Percentiles rank a stretch among this genome's conserved stretches.
Evolutionary conservation across 2,113 vertebrate genomes (phyloP).

Genomic region (Nannospalax galili): DNA sequence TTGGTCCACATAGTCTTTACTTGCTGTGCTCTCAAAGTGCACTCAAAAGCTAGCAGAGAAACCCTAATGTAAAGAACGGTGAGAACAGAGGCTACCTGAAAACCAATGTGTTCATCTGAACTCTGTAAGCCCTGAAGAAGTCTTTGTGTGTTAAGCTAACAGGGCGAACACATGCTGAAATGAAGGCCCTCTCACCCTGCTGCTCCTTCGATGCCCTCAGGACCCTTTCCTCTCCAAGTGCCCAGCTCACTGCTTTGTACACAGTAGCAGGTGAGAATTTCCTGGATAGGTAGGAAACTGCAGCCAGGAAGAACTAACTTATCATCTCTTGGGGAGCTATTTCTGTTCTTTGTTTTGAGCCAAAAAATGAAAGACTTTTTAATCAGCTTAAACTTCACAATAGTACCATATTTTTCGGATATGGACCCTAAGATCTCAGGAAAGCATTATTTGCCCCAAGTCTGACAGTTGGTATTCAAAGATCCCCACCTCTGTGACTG

Average conservation of each 20-base stretch:
- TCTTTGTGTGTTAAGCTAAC: not conserved
- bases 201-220: not conserved
- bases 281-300: not conserved
- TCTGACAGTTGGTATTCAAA: not conserved
- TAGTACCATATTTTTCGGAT: not conserved
- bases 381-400: not conserved
- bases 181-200: not conserved
- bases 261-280: not conserved
- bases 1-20: fast-evolving
- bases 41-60: not conserved
- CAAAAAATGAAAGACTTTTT: not conserved
- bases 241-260: not conserved
- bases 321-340: not conserved
- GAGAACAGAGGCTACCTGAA: not conserved
- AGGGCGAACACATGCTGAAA: not conserved
- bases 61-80: not conserved
- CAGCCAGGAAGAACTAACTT: not conserved
- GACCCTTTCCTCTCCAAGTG: not conserved
- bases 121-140: not conserved
- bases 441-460: not conserved
- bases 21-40: no score
- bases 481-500: no score
- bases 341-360: not conserved
- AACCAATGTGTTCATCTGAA: not conserved
- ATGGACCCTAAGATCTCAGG: not conserved